Evolutionary conservation across 2,888 invertebrate genomes (phyloP).

Genomic region (Chaetoderma sp.): DNA sequence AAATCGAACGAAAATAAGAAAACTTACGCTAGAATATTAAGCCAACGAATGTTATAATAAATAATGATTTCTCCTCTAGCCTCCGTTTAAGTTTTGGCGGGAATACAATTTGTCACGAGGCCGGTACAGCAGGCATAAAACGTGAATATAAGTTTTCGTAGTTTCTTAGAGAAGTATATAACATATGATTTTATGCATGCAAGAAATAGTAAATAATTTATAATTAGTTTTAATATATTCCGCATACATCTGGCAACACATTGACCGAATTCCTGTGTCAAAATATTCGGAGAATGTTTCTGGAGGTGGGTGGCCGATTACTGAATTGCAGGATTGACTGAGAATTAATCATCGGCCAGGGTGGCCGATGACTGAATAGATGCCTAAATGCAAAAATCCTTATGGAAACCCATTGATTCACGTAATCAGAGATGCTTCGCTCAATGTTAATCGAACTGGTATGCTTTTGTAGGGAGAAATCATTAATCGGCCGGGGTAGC

Average conservation of each 20-base stretch:
- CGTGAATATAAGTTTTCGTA: too few relatives aligned
- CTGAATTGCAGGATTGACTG: not conserved
- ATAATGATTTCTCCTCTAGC: not conserved
- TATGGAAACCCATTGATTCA: not conserved
- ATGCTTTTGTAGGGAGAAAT: not conserved
- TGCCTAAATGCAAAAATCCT: not conserved
- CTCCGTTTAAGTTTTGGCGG: not conserved
- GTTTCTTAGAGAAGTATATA: too few relatives aligned
- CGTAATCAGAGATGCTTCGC: not conserved
- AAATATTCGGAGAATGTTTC: not conserved
- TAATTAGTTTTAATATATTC: too few relatives aligned
- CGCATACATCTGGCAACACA: too few relatives aligned
- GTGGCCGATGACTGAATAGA: slow-evolving; percentile 2
- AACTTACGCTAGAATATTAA: not conserved
- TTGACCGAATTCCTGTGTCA: too few relatives aligned
- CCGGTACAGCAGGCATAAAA: too few relatives aligned
- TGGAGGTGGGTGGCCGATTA: not conserved
- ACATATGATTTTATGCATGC: too few relatives aligned
- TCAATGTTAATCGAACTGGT: too few relatives aligned
- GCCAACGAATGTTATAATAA: not conserved
- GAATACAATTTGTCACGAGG: too few relatives aligned
- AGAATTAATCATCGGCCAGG: not conserved
- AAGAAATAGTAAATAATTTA: too few relatives aligned
- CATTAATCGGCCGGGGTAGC: not conserved
- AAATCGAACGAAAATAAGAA: not conserved